Percentiles rank a stretch among this genome's conserved stretches.
phyloP scores from a whole-genome alignment of 1,140 invertebrate genomes.

The Scylla paramamosain region DNA sequence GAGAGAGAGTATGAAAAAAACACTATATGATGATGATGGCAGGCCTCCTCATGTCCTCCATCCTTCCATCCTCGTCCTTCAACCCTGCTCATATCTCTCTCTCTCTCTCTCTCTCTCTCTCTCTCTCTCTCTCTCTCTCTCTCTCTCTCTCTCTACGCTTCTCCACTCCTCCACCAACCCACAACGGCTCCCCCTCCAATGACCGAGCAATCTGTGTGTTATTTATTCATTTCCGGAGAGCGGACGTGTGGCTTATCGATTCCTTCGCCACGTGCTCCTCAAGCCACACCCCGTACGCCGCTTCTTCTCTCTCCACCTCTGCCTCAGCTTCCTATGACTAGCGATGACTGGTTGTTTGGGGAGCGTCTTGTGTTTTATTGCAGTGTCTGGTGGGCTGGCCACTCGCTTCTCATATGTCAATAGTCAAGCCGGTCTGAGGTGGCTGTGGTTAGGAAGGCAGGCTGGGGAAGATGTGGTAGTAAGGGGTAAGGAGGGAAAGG shows the following conservation, averaged over 20 bases:
- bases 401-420: background rate
- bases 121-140: background rate
- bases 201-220: background rate
- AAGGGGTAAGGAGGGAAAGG: background rate
- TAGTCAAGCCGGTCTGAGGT: constrained; percentile 8
- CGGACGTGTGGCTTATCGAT: background rate
- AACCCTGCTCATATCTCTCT: background rate
- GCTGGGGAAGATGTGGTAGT: background rate
- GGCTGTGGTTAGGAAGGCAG: background rate
- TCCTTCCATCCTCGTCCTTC: too few species aligned
- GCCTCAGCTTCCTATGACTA: background rate
- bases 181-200: background rate
- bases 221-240: constrained; percentile 8
- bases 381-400: background rate
- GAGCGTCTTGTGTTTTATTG: background rate
- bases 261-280: background rate
- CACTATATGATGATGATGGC: too few species aligned
- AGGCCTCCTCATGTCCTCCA: too few species aligned
- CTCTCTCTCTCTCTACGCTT: too few species aligned
- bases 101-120: background rate
- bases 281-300: too few species aligned
- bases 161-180: background rate
- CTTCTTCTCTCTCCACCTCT: background rate
- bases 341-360: background rate
- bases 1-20: too few species aligned